Base-by-base conservation (phyloP, 2,797 vertebrate species). In the Cheirogaleus major region DNA sequence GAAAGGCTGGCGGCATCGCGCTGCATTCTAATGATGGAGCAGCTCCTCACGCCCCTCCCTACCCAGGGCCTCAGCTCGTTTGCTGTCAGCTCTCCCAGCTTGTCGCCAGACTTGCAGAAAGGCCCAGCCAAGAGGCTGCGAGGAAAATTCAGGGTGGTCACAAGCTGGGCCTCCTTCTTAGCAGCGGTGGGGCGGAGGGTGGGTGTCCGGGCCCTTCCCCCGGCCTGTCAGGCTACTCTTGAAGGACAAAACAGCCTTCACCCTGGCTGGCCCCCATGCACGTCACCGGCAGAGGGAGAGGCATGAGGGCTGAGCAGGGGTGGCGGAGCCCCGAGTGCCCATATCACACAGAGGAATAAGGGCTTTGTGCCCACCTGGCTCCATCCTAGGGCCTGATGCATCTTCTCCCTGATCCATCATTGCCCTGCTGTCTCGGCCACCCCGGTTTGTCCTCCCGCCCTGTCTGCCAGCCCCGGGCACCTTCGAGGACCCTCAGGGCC, bases 1-100 rank as follows among this genome's bases (percentile, higher is more conserved):
- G 82, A 75, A 92, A 96, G 38, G 79, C 69, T 75, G 30, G 52
- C 0, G 0, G 55, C 61, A 4, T 63, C 10, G 55, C 0, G 5
- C 13, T 41, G 78, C 73, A 91, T 96, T 30, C 92, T 91, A 95
- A 95, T 27, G 76, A 95, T 20, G 5, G 11, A 25, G 35, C 4
- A 1, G 30, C 63, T 69, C 38, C 35, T 57, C 0, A 17, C 11
- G 15, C 30, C 43, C 14, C 72, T 52, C 70, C 27, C 10, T 18
- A 6, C 22, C 15, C 35, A 17, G 35, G 48, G 70, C 65, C 63
- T 55, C 35, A 22, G 86, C 67, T 50, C 69, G 15, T 78, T 87
- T 61, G 83, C 75, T 61, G 41, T 86, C 84, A 43, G 87, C 43
- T 76, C 45, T 92, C 63, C 11, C n/a, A 45, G 43, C 48, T 83